Conservation (phyloP, 2,797 vertebrate genomes). For the Hippoglossus hippoglossus region DNA sequence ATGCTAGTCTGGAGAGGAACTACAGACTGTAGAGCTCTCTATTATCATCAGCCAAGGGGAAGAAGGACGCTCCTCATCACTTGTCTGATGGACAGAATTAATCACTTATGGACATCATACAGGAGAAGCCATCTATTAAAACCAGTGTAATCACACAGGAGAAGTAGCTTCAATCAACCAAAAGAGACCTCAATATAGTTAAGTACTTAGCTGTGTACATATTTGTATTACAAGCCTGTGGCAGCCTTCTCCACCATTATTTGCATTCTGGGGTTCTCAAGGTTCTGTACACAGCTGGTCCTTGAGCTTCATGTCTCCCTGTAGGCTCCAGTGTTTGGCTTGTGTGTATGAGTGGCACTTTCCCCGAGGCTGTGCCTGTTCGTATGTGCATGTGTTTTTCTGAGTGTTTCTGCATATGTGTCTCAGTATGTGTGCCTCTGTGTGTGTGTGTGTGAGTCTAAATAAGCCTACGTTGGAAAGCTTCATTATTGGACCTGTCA, state of each 20-base stretch:
- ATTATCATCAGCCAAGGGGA: slow-evolving; percentile 73
- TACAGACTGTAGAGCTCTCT: slow-evolving; percentile 71
- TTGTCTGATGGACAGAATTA: slow-evolving; percentile 74
- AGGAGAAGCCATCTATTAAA: slow-evolving; percentile 65
- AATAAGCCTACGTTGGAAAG: slow-evolving; percentile 69
- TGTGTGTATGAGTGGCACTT: slow-evolving; percentile 72
- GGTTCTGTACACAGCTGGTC: slow-evolving; percentile 78
- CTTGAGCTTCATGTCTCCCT: slow-evolving; percentile 78
- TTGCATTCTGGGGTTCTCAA: slow-evolving; percentile 69
- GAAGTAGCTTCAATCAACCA: slow-evolving; percentile 62
- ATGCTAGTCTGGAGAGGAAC: slow-evolving; percentile 62
- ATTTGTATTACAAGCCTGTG: slow-evolving; percentile 76
- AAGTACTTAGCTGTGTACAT: slow-evolving; percentile 71
- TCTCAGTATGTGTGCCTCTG: slow-evolving; percentile 26
- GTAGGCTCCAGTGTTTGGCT: slow-evolving; percentile 75
- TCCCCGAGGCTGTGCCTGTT: slow-evolving; percentile 75
- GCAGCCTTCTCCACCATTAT: slow-evolving; percentile 60
- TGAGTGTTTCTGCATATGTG: slow-evolving; percentile 34
- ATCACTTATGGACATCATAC: slow-evolving; percentile 72
- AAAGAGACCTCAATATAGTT: slow-evolving; percentile 61
- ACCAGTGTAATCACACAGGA: slow-evolving; percentile 63
- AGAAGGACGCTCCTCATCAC: slow-evolving; percentile 66
- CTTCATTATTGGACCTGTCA: slow-evolving; percentile 83
- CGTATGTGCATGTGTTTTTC: slow-evolving; percentile 35
- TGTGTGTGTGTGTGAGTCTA: slow-evolving; percentile 40